Evolutionary conservation across 2,113 vertebrate genomes (phyloP).

Genomic region (Scophthalmus maximus): DNA sequence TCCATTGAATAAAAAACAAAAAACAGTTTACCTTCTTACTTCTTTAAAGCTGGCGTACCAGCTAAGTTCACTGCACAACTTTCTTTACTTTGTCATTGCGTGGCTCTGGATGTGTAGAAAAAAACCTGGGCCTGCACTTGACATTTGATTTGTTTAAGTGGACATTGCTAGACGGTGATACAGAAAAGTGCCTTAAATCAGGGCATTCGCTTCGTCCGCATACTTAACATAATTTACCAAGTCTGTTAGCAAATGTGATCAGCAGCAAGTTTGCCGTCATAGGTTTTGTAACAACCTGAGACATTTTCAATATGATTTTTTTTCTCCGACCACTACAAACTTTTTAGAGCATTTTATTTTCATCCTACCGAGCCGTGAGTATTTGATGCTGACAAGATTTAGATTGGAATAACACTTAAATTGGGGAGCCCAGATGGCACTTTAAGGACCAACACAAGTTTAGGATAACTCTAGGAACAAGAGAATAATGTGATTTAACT

Average conservation of each 20-base stretch:
- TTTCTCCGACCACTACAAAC: background rate
- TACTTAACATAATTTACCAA: slow-evolving; percentile 40
- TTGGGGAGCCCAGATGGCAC: background rate
- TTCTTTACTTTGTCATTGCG: background rate
- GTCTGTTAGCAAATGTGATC: slow-evolving; percentile 42
- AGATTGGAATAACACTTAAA: slow-evolving; percentile 1
- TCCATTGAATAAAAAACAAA: no score
- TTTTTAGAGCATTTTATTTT: slow-evolving; percentile 1
- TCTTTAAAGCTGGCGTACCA: background rate
- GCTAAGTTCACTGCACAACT: background rate
- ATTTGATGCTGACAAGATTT: background rate
- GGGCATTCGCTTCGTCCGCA: slow-evolving; percentile 43
- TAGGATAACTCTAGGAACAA: background rate
- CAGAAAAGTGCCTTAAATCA: slow-evolving; percentile 39
- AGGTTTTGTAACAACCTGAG: slow-evolving; percentile 23
- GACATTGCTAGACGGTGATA: slow-evolving; percentile 16
- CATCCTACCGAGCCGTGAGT: background rate
- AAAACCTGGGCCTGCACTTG: background rate
- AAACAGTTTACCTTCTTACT: background rate
- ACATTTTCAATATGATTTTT: slow-evolving; percentile 28
- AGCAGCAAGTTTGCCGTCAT: slow-evolving; percentile 24
- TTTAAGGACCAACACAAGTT: background rate
- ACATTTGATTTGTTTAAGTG: slow-evolving; percentile 24
- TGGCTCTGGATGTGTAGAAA: background rate
- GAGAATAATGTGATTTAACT: background rate